A percentile compares a stretch with the other conserved stretches of the same genome.
These are phyloP conservation scores for Stenichneumon culpator DNA, from an alignment of 2,888 invertebrate genomes.

Conservation along the genomic window DNA sequence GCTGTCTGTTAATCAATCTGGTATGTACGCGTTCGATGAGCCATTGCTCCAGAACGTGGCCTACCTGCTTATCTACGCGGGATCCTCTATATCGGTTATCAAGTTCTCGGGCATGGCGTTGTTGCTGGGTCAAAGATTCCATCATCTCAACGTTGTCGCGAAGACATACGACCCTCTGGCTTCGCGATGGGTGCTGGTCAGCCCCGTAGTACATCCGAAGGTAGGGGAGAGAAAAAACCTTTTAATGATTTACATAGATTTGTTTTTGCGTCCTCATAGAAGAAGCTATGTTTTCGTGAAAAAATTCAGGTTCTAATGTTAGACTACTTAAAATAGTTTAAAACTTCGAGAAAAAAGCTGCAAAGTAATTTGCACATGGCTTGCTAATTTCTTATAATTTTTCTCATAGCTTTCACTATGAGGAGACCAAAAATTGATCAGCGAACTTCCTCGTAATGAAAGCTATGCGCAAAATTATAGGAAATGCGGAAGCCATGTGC, in stretches of 20 bases:
- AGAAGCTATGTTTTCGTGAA: not conserved
- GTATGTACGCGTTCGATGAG: conserved; percentile 78
- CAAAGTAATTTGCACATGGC: too few species aligned
- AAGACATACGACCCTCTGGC: conserved; percentile 64
- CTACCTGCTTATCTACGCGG: conserved; percentile 78
- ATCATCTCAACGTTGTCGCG: conserved; percentile 77
- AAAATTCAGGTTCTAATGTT: too few species aligned
- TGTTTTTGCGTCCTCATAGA: not conserved
- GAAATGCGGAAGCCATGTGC: not conserved
- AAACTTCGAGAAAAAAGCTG: too few species aligned
- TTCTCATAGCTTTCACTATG: too few species aligned
- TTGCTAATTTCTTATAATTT: too few species aligned
- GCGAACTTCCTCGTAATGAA: too few species aligned
- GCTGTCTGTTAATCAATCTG: conserved; percentile 74
- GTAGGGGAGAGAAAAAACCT: not conserved
- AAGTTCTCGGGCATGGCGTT: conserved; percentile 78
- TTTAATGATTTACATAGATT: too few species aligned
- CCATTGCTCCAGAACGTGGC: conserved; percentile 74
- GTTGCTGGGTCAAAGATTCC: conserved; percentile 79
- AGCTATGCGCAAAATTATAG: not conserved
- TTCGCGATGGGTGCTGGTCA: conserved; percentile 53
- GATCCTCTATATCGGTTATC: conserved; percentile 72
- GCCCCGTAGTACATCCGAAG: conserved; percentile 47
- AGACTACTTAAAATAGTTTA: too few species aligned
- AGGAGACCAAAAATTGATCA: not conserved